A percentile compares a stretch with the other conserved stretches of the same genome.
Conservation (phyloP, 2,797 vertebrate species). For the Acanthurus lineatus region DNA sequence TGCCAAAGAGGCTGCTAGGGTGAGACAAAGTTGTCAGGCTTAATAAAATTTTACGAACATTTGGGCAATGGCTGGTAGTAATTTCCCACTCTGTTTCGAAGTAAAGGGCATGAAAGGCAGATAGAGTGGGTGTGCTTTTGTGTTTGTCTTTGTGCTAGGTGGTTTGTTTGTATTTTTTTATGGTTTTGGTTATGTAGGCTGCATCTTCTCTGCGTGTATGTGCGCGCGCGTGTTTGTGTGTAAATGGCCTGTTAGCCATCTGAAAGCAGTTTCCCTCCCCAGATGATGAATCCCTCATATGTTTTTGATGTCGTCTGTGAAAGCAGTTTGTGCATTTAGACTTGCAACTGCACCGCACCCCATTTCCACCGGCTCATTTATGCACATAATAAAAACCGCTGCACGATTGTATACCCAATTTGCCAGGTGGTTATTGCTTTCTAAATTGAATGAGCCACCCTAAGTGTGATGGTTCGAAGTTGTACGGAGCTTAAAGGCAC, state of each 20-base stretch:
- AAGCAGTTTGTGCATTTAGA: constrained; percentile 73
- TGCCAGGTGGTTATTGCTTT: constrained; percentile 84
- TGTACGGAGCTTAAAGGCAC: constrained; percentile 73
- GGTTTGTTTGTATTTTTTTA: constrained; percentile 76
- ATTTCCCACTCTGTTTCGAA: constrained; percentile 58
- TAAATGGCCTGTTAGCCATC: constrained; percentile 83
- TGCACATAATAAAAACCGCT: constrained; percentile 78
- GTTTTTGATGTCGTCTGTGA: constrained; percentile 80
- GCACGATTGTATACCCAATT: constrained; percentile 81
- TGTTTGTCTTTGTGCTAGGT: constrained; percentile 64
- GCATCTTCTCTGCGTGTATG: constrained; percentile 39
- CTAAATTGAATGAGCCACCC: constrained; percentile 81
- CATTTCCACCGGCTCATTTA: constrained; percentile 80
- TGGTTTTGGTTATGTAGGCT: constrained; percentile 58
- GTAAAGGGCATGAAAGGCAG: constrained; percentile 48
- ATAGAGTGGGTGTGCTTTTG: constrained; percentile 49
- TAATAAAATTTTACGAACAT: constrained; percentile 73
- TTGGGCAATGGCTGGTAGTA: constrained; percentile 55
- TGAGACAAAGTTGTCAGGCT: constrained; percentile 53
- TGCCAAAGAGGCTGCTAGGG: constrained; percentile 41
- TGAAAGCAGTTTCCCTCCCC: constrained; percentile 80
- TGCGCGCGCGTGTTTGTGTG: constrained; percentile 36
- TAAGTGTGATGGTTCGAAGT: constrained; percentile 79
- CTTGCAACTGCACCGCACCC: constrained; percentile 59
- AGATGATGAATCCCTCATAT: constrained; percentile 81